Percentiles rank a stretch among this genome's conserved stretches.
These are phyloP conservation scores for Oxystoma pomonae DNA, from an alignment of 2,888 invertebrate species.

Conservation along the genomic window DNA sequence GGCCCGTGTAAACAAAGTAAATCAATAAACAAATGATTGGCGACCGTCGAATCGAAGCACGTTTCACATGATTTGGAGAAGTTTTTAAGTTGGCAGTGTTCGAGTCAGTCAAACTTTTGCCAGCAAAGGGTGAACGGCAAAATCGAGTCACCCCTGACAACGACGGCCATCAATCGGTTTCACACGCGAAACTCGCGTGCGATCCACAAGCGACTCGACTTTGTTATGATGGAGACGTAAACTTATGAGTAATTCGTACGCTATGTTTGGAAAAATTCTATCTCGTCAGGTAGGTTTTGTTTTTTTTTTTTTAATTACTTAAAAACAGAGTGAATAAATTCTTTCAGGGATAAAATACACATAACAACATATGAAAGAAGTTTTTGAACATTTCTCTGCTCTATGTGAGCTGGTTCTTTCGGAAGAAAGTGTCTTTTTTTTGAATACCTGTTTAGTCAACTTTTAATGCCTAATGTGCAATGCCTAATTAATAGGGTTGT, in stretches of 20 bases:
- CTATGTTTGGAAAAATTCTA: background rate
- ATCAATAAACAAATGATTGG: conserved; percentile 1
- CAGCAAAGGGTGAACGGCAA: conserved; percentile 36
- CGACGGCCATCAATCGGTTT: conserved; percentile 1
- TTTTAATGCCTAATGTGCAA: too few species aligned
- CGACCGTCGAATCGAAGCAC: background rate
- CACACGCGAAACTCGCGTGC: conserved; percentile 14
- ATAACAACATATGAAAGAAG: too few species aligned
- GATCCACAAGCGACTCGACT: conserved; percentile 8
- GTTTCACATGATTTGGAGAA: background rate
- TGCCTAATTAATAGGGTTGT: too few species aligned
- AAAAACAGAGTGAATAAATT: too few species aligned
- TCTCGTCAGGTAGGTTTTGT: too few species aligned
- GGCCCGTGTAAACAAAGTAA: too few species aligned
- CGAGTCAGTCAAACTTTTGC: conserved; percentile 44
- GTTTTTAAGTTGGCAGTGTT: conserved; percentile 24
- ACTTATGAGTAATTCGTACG: background rate
- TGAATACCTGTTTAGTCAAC: too few species aligned
- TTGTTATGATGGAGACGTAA: background rate
- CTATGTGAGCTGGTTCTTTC: too few species aligned
- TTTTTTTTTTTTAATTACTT: too few species aligned
- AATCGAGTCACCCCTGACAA: background rate
- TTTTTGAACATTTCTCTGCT: too few species aligned
- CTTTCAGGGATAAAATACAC: too few species aligned
- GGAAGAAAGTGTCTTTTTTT: too few species aligned